These are phyloP conservation scores for Solen grandis DNA, from an alignment of 1,140 invertebrate genomes.

Conservation along the genomic window DNA sequence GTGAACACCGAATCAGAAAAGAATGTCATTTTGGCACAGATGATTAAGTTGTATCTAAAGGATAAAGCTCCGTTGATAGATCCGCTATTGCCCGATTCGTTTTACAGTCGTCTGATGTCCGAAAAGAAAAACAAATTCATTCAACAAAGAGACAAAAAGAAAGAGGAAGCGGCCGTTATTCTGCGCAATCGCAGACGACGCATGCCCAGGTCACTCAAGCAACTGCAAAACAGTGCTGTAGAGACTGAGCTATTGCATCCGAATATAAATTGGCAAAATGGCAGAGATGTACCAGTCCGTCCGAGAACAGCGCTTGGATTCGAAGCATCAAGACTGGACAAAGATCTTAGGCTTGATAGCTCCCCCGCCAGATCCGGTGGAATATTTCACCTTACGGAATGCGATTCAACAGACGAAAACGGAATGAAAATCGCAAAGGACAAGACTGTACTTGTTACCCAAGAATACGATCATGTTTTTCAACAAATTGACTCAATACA, in stretches of 20 bases:
- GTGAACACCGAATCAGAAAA: conserved; percentile 55
- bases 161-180: conserved; percentile 28
- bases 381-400: conserved; percentile 59
- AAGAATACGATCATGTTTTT: conserved; percentile 60
- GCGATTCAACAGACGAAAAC: conserved; percentile 36
- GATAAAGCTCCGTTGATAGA: conserved; percentile 70
- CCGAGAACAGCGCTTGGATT: conserved; percentile 53
- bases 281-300: conserved; percentile 27
- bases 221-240: conserved; percentile 66
- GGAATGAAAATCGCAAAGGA: conserved; percentile 25
- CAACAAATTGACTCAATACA: conserved; percentile 69
- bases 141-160: conserved; percentile 36
- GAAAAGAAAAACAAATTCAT: conserved; percentile 59
- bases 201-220: conserved; percentile 66
- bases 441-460: conserved; percentile 17
- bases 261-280: background rate
- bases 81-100: conserved; percentile 67
- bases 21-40: conserved; percentile 55
- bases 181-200: conserved; percentile 31
- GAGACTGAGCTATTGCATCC: conserved; percentile 65
- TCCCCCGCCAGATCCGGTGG: conserved; percentile 29
- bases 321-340: conserved; percentile 5
- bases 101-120: conserved; percentile 66
- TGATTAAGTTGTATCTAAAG: conserved; percentile 68
- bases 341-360: conserved; percentile 17